Evolutionary conservation across 2,797 vertebrate genomes (phyloP).

Genomic region (Apogon talboti): DNA sequence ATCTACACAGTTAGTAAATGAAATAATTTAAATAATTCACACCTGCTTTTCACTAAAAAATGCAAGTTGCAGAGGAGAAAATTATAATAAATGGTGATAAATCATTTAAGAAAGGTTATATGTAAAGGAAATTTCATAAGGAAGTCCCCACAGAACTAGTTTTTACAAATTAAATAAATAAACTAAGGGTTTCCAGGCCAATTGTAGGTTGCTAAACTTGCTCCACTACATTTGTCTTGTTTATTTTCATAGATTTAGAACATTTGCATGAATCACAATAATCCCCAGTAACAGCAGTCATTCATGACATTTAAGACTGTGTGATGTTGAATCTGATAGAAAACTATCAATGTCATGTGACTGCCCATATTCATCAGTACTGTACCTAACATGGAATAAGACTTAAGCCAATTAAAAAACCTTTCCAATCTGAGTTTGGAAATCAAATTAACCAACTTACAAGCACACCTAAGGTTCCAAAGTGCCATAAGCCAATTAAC

Average conservation of each 20-base stretch:
- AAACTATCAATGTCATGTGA: conserved; percentile 11
- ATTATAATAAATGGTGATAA: no score
- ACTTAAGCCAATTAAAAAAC: conserved; percentile 58
- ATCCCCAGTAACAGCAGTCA: background rate
- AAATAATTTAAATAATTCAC: no score
- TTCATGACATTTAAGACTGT: background rate
- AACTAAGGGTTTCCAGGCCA: no score
- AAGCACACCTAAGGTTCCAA: conserved; percentile 49
- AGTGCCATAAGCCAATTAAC: conserved; percentile 56
- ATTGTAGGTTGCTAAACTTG: no score
- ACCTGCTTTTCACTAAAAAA: no score
- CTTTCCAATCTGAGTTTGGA: conserved; percentile 45
- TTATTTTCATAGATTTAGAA: conserved; percentile 1
- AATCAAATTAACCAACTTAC: conserved; percentile 50
- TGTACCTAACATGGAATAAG: conserved; percentile 17
- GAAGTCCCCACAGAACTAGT: no score
- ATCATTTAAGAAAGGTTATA: no score
- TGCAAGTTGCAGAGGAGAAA: no score
- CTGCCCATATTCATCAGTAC: conserved; percentile 11
- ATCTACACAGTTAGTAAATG: no score
- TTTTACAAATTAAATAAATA: no score
- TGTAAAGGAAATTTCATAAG: no score
- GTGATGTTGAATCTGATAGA: conserved; percentile 3
- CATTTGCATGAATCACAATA: conserved; percentile 8
- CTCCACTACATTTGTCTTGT: background rate